phyloP scores from a whole-genome alignment of 2,113 vertebrate genomes.

The Chloropsis cyanopogon region DNA sequence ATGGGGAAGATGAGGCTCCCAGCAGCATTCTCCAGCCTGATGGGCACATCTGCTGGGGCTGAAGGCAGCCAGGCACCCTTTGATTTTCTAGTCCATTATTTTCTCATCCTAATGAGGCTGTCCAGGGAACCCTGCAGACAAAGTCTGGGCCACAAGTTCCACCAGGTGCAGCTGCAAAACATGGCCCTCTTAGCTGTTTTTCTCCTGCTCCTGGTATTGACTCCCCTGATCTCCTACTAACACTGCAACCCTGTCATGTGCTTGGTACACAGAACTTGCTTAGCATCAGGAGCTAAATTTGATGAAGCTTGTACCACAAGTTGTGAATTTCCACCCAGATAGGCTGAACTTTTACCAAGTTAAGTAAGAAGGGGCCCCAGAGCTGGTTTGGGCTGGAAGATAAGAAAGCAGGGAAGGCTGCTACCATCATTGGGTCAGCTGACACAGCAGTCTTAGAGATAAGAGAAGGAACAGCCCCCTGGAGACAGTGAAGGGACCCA shows the following conservation, averaged over 20 bases:
- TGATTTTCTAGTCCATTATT: background rate
- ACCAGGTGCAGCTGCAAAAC: background rate
- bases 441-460: background rate
- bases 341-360: background rate
- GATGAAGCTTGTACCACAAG: background rate
- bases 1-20: background rate
- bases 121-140: background rate
- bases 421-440: background rate
- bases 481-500: background rate
- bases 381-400: background rate
- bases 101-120: background rate
- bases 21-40: background rate
- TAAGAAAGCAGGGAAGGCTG: background rate
- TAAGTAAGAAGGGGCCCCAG: background rate
- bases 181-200: background rate
- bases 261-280: background rate
- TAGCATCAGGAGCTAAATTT: background rate
- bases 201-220: background rate
- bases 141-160: background rate
- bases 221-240: background rate
- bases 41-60: background rate
- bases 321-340: background rate
- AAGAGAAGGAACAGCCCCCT: background rate
- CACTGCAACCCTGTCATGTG: background rate
- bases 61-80: background rate